Percentiles rank a stretch among this genome's conserved stretches.
phyloP scores from a whole-genome alignment of 2,113 vertebrate species.

The Gallinago paraguaiae region DNA sequence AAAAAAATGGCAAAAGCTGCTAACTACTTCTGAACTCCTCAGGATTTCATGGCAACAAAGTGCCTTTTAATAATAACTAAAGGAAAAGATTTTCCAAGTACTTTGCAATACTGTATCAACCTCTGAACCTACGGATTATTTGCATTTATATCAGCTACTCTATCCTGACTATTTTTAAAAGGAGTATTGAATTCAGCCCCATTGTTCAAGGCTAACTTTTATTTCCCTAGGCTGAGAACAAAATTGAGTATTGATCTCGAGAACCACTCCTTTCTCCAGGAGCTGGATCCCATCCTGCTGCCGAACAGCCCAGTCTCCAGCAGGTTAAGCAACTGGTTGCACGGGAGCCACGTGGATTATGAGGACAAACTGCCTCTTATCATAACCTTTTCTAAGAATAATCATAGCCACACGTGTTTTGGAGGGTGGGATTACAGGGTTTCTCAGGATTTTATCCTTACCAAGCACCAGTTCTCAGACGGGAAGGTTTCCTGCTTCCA shows the following conservation, averaged over 20 bases:
- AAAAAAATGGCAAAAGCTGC: background rate
- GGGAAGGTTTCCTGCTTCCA: background rate
- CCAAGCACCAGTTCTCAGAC: background rate
- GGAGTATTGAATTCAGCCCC: background rate
- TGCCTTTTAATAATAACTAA: background rate
- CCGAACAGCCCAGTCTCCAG: background rate
- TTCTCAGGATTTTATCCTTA: background rate
- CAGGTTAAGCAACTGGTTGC: background rate
- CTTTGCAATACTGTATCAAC: background rate
- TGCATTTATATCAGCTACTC: background rate
- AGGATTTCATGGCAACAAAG: background rate
- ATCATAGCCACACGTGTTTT: fast-evolving
- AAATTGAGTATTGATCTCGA: slow-evolving; percentile 33
- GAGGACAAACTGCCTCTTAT: fast-evolving
- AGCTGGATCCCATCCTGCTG: background rate
- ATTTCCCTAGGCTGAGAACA: slow-evolving; percentile 14
- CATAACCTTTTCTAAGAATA: background rate
- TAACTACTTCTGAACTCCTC: background rate
- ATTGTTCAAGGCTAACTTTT: background rate
- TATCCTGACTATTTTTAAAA: background rate
- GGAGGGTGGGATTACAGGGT: fast-evolving
- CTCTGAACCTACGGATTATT: background rate
- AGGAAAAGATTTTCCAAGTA: background rate
- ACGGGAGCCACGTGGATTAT: fast-evolving
- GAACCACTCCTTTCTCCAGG: background rate